phyloP scores from a whole-genome alignment of 2,888 invertebrate genomes.

The Protodeltote pygarga region DNA sequence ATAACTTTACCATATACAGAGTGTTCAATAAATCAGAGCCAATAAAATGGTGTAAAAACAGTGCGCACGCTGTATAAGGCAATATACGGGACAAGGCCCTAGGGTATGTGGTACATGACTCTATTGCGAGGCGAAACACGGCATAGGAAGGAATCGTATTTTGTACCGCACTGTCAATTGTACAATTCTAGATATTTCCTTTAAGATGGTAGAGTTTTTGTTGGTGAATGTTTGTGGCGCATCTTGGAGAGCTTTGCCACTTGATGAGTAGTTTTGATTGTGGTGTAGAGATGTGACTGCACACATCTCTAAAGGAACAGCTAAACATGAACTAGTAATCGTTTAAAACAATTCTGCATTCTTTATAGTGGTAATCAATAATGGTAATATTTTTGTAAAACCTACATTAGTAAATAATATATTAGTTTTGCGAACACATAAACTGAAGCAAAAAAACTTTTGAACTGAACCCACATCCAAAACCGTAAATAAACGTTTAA shows the following conservation, averaged over 20 bases:
- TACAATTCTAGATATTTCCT: slow-evolving; percentile 4
- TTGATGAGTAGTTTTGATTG: too few relatives aligned
- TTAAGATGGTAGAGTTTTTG: slow-evolving; percentile 8
- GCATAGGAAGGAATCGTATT: slow-evolving; percentile 13
- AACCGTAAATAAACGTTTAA: too few relatives aligned
- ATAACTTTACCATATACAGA: slow-evolving; percentile 40
- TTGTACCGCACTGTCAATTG: slow-evolving; percentile 15
- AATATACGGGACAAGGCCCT: slow-evolving; percentile 36
- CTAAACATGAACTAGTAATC: too few relatives aligned
- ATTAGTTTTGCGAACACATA: too few relatives aligned
- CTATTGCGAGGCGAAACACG: slow-evolving; percentile 35
- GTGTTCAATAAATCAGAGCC: slow-evolving; percentile 40
- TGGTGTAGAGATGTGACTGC: too few relatives aligned
- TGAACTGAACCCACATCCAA: too few relatives aligned
- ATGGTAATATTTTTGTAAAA: too few relatives aligned
- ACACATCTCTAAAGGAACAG: too few relatives aligned
- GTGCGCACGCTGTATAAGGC: slow-evolving; percentile 38
- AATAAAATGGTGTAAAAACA: slow-evolving; percentile 45
- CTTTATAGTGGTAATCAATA: too few relatives aligned
- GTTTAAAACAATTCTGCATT: too few relatives aligned
- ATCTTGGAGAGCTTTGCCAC: not conserved
- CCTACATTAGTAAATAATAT: too few relatives aligned
- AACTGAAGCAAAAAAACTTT: too few relatives aligned
- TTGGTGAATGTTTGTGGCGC: not conserved
- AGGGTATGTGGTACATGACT: slow-evolving; percentile 36